Evolutionary conservation across 2,113 vertebrate species (phyloP).

Genomic region (Xenus cinereus): DNA sequence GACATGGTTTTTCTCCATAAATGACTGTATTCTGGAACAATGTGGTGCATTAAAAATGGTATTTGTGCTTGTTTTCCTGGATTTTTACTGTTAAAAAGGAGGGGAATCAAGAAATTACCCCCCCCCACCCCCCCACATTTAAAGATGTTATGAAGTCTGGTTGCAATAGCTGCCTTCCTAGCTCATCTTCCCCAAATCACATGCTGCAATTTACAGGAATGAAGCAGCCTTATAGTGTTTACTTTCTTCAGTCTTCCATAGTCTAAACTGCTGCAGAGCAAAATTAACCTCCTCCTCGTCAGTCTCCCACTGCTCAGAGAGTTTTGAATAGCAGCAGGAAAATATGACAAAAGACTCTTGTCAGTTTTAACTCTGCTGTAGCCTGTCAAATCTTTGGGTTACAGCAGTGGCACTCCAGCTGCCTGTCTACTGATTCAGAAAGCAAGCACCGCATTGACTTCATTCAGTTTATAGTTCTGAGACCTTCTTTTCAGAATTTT

Average conservation of each 20-base stretch:
- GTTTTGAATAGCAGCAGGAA: conserved; percentile 59
- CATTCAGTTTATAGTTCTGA: neutral
- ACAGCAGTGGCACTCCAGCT: conserved; percentile 32
- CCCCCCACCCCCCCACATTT: neutral
- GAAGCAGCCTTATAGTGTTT: neutral
- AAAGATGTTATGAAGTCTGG: neutral
- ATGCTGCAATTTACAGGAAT: neutral
- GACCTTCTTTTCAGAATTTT: neutral
- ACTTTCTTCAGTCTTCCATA: neutral
- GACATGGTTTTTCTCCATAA: neutral
- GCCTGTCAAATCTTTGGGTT: conserved; percentile 54
- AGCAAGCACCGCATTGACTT: neutral
- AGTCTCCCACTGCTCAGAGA: conserved; percentile 24
- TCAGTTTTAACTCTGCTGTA: conserved; percentile 54
- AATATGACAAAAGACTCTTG: conserved; percentile 55
- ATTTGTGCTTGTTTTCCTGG: neutral
- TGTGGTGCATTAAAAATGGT: neutral
- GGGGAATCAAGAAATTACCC: neutral
- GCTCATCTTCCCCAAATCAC: neutral
- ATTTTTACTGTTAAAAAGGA: neutral
- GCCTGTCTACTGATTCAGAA: conserved; percentile 37
- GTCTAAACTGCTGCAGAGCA: conserved; percentile 1
- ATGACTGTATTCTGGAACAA: neutral
- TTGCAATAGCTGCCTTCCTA: neutral
- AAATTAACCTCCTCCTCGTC: conserved; percentile 52